Percentiles rank a stretch among this genome's conserved stretches.
phyloP scores from a whole-genome alignment of 1,140 invertebrate species.

The Macrobrachium rosenbergii region DNA sequence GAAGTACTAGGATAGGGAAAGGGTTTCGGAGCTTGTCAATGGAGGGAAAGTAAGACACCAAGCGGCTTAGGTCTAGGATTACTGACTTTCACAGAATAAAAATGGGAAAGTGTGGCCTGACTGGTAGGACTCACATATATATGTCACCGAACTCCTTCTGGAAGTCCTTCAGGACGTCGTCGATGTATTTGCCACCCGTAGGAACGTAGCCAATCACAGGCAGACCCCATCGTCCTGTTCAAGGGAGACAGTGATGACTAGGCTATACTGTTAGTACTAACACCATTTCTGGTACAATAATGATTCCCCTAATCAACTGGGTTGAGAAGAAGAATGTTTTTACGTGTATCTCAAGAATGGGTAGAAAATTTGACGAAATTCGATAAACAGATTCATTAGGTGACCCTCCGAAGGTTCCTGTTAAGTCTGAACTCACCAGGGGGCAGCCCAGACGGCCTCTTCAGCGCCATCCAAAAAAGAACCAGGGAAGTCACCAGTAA shows the following conservation, averaged over 20 bases:
- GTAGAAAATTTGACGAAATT: no score
- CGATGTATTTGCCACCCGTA: neutral
- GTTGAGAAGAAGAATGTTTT: neutral
- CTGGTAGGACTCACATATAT: constrained; percentile 18
- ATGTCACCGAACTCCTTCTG: constrained; percentile 39
- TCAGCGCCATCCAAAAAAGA: constrained; percentile 7
- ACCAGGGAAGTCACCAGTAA: neutral
- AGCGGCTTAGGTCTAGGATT: neutral
- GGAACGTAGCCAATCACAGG: constrained; percentile 44
- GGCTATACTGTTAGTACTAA: neutral
- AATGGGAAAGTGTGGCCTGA: no score
- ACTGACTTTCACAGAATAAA: neutral
- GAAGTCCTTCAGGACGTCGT: constrained; percentile 9
- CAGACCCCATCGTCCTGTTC: constrained; percentile 38
- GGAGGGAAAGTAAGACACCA: neutral
- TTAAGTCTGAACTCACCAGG: constrained; percentile 15
- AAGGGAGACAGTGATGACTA: neutral
- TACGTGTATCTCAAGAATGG: neutral
- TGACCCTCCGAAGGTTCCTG: neutral
- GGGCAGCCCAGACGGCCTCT: constrained; percentile 24
- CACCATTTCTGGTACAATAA: neutral
- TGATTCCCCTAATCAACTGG: neutral
- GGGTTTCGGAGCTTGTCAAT: neutral
- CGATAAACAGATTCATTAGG: neutral
- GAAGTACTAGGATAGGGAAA: neutral